A percentile compares a stretch with the other conserved stretches of the same genome.
phyloP scores from a whole-genome alignment of 2,797 vertebrate species.

The Hipposideros larvatus region DNA sequence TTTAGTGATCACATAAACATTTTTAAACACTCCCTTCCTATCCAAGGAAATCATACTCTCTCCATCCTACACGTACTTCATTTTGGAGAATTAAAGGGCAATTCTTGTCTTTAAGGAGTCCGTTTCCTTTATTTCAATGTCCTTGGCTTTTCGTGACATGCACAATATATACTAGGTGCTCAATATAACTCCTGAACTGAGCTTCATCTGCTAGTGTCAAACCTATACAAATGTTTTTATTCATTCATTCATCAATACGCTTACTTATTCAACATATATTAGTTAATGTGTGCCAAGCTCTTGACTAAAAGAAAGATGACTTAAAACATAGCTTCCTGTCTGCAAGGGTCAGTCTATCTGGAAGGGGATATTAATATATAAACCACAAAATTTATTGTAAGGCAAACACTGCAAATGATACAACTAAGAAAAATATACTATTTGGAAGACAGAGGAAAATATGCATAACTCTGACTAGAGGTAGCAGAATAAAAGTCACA shows the following conservation, averaged over 20 bases:
- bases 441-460: background rate
- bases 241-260: background rate
- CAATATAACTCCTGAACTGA: background rate
- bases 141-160: background rate
- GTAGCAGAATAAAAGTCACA: background rate
- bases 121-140: conserved; percentile 13
- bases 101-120: background rate
- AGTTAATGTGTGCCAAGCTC: background rate
- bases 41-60: background rate
- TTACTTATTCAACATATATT: background rate
- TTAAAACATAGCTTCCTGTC: background rate
- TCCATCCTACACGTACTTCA: background rate
- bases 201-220: background rate
- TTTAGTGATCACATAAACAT: background rate
- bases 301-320: conserved; percentile 16
- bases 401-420: background rate
- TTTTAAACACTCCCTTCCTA: background rate
- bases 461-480: background rate
- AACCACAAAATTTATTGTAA: background rate
- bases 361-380: background rate
- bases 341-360: background rate
- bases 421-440: background rate
- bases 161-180: background rate
- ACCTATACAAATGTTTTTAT: background rate
- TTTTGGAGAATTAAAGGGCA: background rate